phyloP scores from a whole-genome alignment of 2,888 invertebrate genomes.

The Orthosia cruda region DNA sequence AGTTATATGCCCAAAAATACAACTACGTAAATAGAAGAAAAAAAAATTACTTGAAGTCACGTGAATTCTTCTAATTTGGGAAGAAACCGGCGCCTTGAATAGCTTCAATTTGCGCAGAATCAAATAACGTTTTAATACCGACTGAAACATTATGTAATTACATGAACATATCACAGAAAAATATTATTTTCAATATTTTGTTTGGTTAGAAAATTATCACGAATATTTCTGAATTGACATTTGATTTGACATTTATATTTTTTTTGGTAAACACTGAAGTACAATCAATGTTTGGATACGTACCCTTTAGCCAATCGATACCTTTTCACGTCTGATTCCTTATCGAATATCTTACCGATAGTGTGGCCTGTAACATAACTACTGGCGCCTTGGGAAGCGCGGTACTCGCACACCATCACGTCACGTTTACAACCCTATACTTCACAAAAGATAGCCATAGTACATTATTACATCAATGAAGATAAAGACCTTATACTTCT shows the following conservation, averaged over 20 bases:
- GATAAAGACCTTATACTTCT: no score
- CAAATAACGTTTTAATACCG: conserved; percentile 51
- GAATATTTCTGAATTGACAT: conserved; percentile 4
- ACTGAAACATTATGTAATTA: conserved; percentile 74
- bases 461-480: no score
- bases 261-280: neutral
- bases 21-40: conserved; percentile 41
- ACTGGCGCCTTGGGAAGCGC: no score
- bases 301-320: neutral
- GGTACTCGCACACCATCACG: no score
- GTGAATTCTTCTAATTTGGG: conserved; percentile 75
- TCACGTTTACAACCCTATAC: no score
- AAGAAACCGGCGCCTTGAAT: conserved; percentile 51
- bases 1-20: conserved; percentile 20
- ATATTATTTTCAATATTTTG: conserved; percentile 39
- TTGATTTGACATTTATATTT: neutral
- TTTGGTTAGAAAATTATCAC: conserved; percentile 69
- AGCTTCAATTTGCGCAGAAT: conserved; percentile 57
- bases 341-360: no score
- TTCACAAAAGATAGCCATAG: no score
- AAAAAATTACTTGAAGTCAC: conserved; percentile 76
- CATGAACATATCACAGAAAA: conserved; percentile 57
- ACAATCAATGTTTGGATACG: conserved; percentile 12
- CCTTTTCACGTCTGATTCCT: no score
- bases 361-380: no score